phyloP scores from a whole-genome alignment of 2,797 vertebrate species.

The Crax fasciolata region DNA sequence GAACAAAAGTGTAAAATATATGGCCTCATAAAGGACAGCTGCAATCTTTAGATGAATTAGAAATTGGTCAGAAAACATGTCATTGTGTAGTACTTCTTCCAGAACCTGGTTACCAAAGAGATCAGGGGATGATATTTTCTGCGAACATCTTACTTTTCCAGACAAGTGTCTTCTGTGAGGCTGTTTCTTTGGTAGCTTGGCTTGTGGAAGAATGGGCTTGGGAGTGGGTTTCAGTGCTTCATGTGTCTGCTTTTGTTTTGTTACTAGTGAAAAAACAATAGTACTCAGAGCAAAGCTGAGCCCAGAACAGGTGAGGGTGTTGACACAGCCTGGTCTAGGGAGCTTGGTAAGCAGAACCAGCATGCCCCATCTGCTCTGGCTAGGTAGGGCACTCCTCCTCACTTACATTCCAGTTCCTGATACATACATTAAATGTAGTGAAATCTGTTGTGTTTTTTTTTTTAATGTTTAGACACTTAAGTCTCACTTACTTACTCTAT shows the following conservation, averaged over 20 bases:
- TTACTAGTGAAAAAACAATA: not conserved
- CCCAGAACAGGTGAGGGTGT: not conserved
- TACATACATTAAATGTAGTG: not conserved
- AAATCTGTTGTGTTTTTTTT: not conserved
- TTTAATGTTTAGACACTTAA: not conserved
- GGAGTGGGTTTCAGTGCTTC: not conserved
- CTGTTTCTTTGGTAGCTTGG: not conserved
- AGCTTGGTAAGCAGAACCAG: not conserved
- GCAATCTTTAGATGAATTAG: not conserved
- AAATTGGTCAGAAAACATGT: not conserved
- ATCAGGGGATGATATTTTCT: not conserved
- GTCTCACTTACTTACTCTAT: no score
- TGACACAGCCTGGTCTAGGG: not conserved
- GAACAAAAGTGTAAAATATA: not conserved
- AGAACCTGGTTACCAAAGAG: not conserved
- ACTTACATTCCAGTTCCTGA: not conserved
- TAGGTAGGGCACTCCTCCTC: not conserved
- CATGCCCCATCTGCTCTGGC: rapidly evolving
- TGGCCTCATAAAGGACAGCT: not conserved
- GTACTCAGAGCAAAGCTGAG: not conserved
- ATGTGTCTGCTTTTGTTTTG: not conserved
- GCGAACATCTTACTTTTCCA: not conserved
- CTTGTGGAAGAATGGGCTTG: not conserved
- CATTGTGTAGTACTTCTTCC: not conserved
- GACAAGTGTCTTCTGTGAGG: not conserved